These are phyloP conservation scores for Eupsilia transversa DNA, from an alignment of 2,888 invertebrate genomes.

Conservation along the genomic window DNA sequence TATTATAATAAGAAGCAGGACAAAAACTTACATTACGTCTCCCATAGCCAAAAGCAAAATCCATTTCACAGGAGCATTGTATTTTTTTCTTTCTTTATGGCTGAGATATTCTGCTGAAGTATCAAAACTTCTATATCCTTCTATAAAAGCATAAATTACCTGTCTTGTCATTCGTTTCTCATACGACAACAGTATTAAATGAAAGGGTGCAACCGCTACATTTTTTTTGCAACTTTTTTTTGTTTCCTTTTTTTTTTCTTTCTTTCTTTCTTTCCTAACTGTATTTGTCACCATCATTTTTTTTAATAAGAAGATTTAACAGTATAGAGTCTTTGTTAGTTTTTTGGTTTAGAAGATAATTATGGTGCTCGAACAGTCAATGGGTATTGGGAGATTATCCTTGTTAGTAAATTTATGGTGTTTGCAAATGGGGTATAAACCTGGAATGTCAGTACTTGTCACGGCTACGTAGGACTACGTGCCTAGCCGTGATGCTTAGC, in stretches of 20 bases:
- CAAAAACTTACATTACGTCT: too few relatives aligned
- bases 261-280: constrained; percentile 63
- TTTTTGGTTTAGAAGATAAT: constrained; percentile 71
- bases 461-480: too few relatives aligned
- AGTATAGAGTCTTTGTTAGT: constrained; percentile 66
- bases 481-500: too few relatives aligned
- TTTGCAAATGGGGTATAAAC: neutral
- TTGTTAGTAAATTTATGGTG: constrained; percentile 28
- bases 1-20: too few relatives aligned
- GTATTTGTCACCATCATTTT: constrained; percentile 69
- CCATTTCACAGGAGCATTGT: neutral
- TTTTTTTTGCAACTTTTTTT: constrained; percentile 68
- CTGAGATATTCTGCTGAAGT: neutral
- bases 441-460: too few relatives aligned
- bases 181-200: constrained; percentile 77
- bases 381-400: constrained; percentile 63
- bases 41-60: neutral
- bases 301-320: constrained; percentile 78
- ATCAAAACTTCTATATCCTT: constrained; percentile 33
- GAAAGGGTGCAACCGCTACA: constrained; percentile 84
- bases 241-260: constrained; percentile 63
- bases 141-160: constrained; percentile 63
- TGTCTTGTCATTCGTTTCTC: constrained; percentile 78
- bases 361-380: constrained; percentile 79
- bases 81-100: neutral